A percentile compares a stretch with the other conserved stretches of the same genome.
phyloP scores from a whole-genome alignment of 2,797 vertebrate genomes.

The Naso thynnoides region DNA sequence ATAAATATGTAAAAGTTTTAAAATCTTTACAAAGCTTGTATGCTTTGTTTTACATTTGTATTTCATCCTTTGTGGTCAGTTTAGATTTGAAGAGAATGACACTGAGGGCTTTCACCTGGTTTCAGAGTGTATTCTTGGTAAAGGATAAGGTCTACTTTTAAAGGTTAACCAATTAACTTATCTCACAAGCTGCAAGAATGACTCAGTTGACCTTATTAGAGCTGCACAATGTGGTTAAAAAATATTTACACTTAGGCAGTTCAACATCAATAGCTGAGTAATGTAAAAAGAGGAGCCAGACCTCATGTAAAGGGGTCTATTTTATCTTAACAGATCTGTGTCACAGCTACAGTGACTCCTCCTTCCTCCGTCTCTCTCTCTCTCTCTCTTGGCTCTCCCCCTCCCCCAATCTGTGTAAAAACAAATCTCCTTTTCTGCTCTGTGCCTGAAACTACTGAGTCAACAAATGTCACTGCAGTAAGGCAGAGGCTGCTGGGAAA shows the following conservation, averaged over 20 bases:
- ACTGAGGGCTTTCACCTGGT: not conserved
- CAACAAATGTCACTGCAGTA: slow-evolving; percentile 86
- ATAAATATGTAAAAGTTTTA: not conserved
- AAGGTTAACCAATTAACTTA: slow-evolving; percentile 1
- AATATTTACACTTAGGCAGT: not conserved
- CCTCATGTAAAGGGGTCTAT: slow-evolving; percentile 31
- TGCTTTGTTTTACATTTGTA: not conserved
- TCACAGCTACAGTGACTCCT: slow-evolving; percentile 65
- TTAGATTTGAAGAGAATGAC: not conserved
- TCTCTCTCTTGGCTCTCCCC: slow-evolving; percentile 56
- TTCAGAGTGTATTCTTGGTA: not conserved
- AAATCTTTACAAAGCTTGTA: not conserved
- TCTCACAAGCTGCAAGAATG: not conserved
- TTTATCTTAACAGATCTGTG: slow-evolving; percentile 62
- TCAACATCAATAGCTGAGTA: slow-evolving; percentile 9
- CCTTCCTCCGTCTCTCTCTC: slow-evolving; percentile 48
- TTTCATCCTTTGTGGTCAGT: not conserved
- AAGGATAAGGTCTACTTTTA: not conserved
- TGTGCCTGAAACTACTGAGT: slow-evolving; percentile 85
- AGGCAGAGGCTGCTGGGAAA: slow-evolving; percentile 74
- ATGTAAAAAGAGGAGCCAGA: slow-evolving; percentile 23
- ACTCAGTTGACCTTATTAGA: not conserved
- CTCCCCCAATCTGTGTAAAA: slow-evolving; percentile 82
- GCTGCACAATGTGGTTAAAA: not conserved
- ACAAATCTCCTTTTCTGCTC: slow-evolving; percentile 87